A percentile compares a stretch with the other conserved stretches of the same genome.
Conservation (phyloP, 2,888 invertebrate species). For the Erebia palarica region DNA sequence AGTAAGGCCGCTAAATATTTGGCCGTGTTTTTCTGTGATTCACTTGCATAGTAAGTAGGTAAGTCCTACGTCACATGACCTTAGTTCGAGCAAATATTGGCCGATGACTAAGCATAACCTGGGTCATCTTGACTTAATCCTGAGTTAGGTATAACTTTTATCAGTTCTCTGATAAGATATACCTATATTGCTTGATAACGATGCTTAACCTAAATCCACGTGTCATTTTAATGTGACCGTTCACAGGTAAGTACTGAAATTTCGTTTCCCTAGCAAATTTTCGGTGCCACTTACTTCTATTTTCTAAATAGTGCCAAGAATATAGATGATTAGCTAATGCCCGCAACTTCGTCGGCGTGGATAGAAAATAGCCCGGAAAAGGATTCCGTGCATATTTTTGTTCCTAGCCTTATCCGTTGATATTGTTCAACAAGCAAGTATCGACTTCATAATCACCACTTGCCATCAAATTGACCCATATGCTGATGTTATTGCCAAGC, state of each 20-base stretch:
- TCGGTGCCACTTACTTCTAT: too few species aligned
- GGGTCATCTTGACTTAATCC: conserved; percentile 34
- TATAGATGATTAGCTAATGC: too few species aligned
- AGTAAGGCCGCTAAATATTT: not conserved
- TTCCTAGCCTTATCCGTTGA: too few species aligned
- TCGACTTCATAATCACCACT: not conserved
- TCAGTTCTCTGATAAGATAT: conserved; percentile 31
- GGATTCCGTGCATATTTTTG: too few species aligned
- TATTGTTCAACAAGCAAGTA: not conserved
- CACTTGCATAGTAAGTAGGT: too few species aligned
- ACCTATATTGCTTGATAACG: conserved; percentile 23
- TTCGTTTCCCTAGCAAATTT: too few species aligned
- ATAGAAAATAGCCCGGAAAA: too few species aligned
- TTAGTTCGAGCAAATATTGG: conserved; percentile 24
- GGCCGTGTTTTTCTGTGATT: not conserved
- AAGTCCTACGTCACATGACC: conserved; percentile 17
- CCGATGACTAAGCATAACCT: conserved; percentile 27
- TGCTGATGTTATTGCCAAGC: not conserved
- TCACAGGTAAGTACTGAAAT: not conserved
- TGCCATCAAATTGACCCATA: conserved; percentile 2
- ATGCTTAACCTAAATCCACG: conserved; percentile 18
- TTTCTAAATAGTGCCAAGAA: too few species aligned
- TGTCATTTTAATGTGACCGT: conserved; percentile 3
- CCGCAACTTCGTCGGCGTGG: too few species aligned
- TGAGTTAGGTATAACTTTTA: conserved; percentile 27